phyloP scores from a whole-genome alignment of 1,140 invertebrate species.

The Plodia interpunctella region DNA sequence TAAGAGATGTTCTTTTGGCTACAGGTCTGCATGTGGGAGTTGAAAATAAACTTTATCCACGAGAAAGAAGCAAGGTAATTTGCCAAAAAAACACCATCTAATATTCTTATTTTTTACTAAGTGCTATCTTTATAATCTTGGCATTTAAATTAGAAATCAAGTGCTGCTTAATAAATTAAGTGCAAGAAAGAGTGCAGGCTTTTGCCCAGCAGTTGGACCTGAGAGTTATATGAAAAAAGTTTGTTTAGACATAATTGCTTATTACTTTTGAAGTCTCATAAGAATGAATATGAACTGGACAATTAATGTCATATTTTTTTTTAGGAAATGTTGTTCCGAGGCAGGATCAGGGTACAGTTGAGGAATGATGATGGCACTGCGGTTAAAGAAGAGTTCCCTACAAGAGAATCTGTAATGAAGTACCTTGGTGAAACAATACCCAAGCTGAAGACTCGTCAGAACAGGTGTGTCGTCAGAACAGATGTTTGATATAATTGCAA shows the following conservation, averaged over 20 bases:
- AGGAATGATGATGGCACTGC: conserved; percentile 94
- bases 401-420: conserved; percentile 86
- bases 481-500: too few relatives aligned
- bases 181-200: too few relatives aligned
- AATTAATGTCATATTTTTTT: neutral
- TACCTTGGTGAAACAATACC: conserved; percentile 92
- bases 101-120: neutral
- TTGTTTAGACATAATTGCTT: too few relatives aligned
- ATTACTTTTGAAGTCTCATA: too few relatives aligned
- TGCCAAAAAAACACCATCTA: neutral
- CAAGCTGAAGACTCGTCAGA: conserved; percentile 90
- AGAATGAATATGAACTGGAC: too few relatives aligned
- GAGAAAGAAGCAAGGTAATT: conserved; percentile 89
- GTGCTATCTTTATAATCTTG: neutral
- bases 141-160: too few relatives aligned
- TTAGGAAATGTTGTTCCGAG: conserved; percentile 87
- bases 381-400: conserved; percentile 84
- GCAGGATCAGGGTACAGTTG: conserved; percentile 93
- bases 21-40: conserved; percentile 90
- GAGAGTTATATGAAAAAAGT: too few relatives aligned
- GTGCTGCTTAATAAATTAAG: too few relatives aligned
- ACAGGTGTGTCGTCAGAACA: too few relatives aligned
- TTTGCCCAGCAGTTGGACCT: too few relatives aligned
- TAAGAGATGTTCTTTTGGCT: conserved; percentile 91
- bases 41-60: conserved; percentile 97